Base-by-base conservation (phyloP, 1,140 invertebrate species). In the Whitmania pigra region DNA sequence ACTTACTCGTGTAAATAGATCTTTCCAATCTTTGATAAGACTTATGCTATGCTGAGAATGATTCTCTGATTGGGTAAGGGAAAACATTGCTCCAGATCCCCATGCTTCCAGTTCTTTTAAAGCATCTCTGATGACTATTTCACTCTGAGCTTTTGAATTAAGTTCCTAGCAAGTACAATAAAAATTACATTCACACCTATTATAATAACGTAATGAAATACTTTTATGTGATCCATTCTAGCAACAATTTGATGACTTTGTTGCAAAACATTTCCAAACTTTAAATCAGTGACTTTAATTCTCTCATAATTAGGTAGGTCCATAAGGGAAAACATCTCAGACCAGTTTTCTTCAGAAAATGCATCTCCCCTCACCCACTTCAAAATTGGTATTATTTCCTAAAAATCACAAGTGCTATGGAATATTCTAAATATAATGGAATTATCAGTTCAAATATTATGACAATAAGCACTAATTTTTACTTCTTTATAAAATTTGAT, bases 291-390 rank as follows among this genome's bases (percentile, higher is more conserved):
- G 31, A 85, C 75, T 29, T 80, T 82, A 7, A 81, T 85, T 36
- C 82, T 83, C 18, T 72, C 78, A 63, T 63, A 63, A 31, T 63
- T 78, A 15, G 88, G 85, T 71, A 95, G 87, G 18, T 87, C 85
- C 0, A 97, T 77, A 13, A 97, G 79, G 31, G 86, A 84, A 78
- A 90, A 94, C 73, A 97, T 85, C 80, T 97, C 91, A 17, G 88
- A 83, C 96, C 96, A 99, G 79, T 99, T 95, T 74, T 92, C 91
- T 66, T 94, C 90, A 9, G 90, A 92, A 70, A 99, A 89, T 74
- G 91, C 88, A 74, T 94, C 89, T 0, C 93, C 93, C 72, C 89
- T 80, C 81, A 78, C 94, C 81, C 82, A 89, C 78, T 84, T 88
- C 75, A 85, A 76, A 75, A 82, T 84, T 74, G 87, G 82, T 17